Base-by-base conservation (phyloP, 1,140 invertebrate species). In the Drosophila trapezifrons region DNA sequence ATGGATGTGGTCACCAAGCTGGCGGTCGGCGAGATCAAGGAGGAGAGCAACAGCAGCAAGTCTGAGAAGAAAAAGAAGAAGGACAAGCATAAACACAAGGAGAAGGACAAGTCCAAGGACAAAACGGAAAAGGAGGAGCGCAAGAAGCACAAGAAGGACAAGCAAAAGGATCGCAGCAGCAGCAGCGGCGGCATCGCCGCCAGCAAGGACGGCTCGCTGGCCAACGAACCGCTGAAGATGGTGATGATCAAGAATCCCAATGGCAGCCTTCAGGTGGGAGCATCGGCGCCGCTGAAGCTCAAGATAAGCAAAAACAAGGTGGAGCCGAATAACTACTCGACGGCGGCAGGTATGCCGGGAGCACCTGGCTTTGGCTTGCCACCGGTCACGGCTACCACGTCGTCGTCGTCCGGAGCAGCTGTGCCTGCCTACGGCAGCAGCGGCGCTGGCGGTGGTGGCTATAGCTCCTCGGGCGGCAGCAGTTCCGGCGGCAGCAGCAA, bases 131-230 rank as follows among this genome's bases (percentile, higher is more conserved):
- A 84, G 51, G 93, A 94, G 55, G 93, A 94, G 49, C 93, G 94
- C 52, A 94, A 94, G 65, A 95, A 95, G 79, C 94, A 95, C 72
- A 95, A 95, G 91, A 94, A 93, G 74, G 93, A 94, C 58, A 93
- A 93, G 65, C 92, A 95, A 56, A 94, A 94, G 57, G 92, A 93
- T 18, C 93, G 93, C 52, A 92, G 93, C 58, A 62, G 54, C 63
- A 83, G 65, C 38, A 57, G 93, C 62, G 91, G 93, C 62, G 91
- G 93, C 52, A 15, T 4, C 9, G 13, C 32, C 1, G 4, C 18
- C 32, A 56, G n/a, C 54, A 85, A 85, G 62, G 82, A 83, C 90
- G 90, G 40, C 76, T 92, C 84, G 89, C 29, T 71, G 49, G 17
- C 58, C 37, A 74, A 74, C 18, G 82, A 86, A 25, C 78, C 84